Conservation (phyloP, 2,797 vertebrate genomes). For the Tokudaia tokunoshimensis region DNA sequence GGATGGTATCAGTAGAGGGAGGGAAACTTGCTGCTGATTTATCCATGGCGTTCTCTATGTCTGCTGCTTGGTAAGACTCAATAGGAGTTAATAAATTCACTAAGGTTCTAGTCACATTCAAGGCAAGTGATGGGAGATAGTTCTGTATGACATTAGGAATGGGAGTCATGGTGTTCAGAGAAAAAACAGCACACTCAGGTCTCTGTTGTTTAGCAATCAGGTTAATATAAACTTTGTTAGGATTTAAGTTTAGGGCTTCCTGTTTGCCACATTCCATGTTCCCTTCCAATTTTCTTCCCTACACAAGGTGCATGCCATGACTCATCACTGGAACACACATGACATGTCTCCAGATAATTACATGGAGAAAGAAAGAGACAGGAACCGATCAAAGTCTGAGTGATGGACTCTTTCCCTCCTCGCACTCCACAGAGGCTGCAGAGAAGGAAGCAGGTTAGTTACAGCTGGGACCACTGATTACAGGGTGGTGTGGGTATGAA, state of each 20-base stretch:
- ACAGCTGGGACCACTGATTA: background rate
- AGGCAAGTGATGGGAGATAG: too few species aligned
- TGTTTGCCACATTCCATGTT: background rate
- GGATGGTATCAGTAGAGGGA: background rate
- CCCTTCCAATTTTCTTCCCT: background rate
- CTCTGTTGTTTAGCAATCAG: background rate
- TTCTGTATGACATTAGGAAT: background rate
- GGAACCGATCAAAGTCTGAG: background rate
- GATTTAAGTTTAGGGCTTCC: background rate
- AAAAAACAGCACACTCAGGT: background rate
- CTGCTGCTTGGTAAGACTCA: background rate
- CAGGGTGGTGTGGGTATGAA: slow-evolving; percentile 44
- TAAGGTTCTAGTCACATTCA: background rate
- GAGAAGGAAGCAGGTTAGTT: background rate
- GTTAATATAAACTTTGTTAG: background rate
- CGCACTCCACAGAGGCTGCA: background rate
- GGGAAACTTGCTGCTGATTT: fast-evolving
- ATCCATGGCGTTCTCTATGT: background rate
- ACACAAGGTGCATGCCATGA: background rate
- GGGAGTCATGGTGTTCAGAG: background rate
- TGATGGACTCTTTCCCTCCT: background rate
- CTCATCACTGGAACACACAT: slow-evolving; percentile 11
- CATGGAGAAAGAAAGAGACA: slow-evolving; percentile 6
- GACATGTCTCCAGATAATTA: slow-evolving; percentile 35
- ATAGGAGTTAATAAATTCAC: background rate